These are phyloP conservation scores for Aleadryas rufinucha DNA, from an alignment of 2,113 vertebrate species.

Conservation along the genomic window DNA sequence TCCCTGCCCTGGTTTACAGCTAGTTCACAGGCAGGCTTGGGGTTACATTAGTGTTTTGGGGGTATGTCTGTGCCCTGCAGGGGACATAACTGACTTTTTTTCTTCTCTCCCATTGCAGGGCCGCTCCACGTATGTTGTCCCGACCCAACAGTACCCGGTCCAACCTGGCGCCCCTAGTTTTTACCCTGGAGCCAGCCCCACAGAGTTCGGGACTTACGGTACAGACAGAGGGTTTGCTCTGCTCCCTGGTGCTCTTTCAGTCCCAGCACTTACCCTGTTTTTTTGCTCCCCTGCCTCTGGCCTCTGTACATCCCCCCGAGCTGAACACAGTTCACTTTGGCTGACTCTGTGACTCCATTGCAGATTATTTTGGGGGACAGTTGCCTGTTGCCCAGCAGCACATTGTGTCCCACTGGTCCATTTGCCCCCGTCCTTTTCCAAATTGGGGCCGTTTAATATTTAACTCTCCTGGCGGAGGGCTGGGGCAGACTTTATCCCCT, in stretches of 20 bases:
- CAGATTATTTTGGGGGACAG: neutral
- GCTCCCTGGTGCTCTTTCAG: neutral
- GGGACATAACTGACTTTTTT: neutral
- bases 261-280: accelerated
- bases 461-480: neutral
- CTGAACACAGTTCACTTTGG: neutral
- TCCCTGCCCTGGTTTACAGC: neutral
- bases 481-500: conserved; percentile 54
- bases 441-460: conserved; percentile 39
- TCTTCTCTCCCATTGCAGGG: conserved; percentile 68
- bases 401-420: neutral
- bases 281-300: neutral
- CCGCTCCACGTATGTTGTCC: conserved; percentile 88
- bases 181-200: conserved; percentile 90
- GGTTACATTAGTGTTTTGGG: neutral
- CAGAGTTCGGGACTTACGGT: conserved; percentile 93
- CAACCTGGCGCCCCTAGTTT: conserved; percentile 87
- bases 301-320: accelerated
- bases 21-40: neutral
- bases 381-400: neutral
- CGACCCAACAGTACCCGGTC: conserved; percentile 92
- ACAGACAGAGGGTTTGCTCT: conserved; percentile 20
- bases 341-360: neutral
- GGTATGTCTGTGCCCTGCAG: accelerated
- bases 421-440: neutral